Percentiles rank a stretch among this genome's conserved stretches.
phyloP scores from a whole-genome alignment of 1,140 invertebrate species.

The Charaxes varanes region DNA sequence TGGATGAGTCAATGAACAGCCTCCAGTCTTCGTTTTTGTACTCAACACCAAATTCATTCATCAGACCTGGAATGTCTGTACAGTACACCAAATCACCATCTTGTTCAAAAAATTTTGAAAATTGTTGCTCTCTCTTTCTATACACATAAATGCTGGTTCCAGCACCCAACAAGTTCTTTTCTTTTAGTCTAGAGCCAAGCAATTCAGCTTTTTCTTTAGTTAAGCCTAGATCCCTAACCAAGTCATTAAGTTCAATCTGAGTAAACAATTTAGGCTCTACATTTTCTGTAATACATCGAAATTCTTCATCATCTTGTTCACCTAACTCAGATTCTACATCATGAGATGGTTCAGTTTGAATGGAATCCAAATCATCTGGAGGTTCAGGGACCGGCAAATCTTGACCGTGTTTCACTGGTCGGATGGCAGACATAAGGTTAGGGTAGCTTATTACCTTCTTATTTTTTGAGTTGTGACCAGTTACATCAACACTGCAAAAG shows the following conservation, averaged over 20 bases:
- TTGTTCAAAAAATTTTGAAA: not conserved
- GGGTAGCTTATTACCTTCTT: constrained; percentile 4
- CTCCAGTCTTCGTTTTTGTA: constrained; percentile 1
- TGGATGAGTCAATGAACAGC: constrained; percentile 3
- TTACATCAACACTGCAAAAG: constrained; percentile 8
- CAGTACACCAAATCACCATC: constrained; percentile 3
- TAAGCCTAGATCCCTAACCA: constrained; percentile 4
- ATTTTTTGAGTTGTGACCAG: constrained; percentile 7
- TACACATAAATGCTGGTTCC: constrained; percentile 1
- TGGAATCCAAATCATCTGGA: too few relatives aligned
- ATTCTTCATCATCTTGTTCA: too few relatives aligned
- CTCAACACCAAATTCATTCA: not conserved
- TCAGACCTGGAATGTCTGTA: constrained; percentile 1
- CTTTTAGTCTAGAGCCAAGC: constrained; percentile 6
- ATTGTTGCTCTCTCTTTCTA: constrained; percentile 3
- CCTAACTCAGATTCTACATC: too few relatives aligned
- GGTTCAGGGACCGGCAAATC: too few relatives aligned
- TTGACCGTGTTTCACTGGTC: constrained; percentile 9
- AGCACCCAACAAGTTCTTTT: constrained; percentile 5
- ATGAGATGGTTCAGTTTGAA: too few relatives aligned
- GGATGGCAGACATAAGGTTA: constrained; percentile 5
- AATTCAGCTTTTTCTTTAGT: constrained; percentile 6
- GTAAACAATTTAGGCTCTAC: too few relatives aligned
- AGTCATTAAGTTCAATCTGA: not conserved
- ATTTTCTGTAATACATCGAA: too few relatives aligned